These are phyloP conservation scores for Nemopilema nomurai DNA, from an alignment of 30 jellyfish, hydroid and myxozoan genomes.

Conservation along the genomic window DNA sequence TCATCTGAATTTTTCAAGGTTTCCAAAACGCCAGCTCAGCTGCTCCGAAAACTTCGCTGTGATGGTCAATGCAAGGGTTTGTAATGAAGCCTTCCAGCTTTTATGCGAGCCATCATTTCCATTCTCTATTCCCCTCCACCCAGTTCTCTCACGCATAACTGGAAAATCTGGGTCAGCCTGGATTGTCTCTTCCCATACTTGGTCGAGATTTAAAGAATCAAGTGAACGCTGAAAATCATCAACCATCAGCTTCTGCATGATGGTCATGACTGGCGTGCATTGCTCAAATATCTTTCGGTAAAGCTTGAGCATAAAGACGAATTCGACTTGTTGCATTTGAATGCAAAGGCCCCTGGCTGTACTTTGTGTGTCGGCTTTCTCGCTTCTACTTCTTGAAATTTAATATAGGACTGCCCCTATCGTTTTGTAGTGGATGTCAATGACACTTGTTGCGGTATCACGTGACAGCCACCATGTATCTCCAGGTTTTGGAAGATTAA, in stretches of 20 bases:
- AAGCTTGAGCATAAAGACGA: conserved; percentile 18
- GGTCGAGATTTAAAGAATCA: neutral
- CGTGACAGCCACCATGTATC: conserved; percentile 41
- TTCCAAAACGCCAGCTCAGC: conserved; percentile 47
- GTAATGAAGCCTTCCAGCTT: conserved; percentile 24
- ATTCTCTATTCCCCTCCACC: conserved; percentile 61
- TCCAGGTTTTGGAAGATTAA: conserved; percentile 44
- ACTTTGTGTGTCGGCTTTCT: conserved; percentile 38
- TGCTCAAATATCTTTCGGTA: conserved; percentile 26
- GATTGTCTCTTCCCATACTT: conserved; percentile 50
- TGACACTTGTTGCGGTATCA: conserved; percentile 23
- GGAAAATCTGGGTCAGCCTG: conserved; percentile 53
- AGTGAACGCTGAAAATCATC: conserved; percentile 22
- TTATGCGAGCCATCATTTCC: conserved; percentile 39
- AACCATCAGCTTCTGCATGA: conserved; percentile 45
- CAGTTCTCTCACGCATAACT: conserved; percentile 45
- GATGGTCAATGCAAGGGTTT: neutral
- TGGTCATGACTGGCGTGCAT: conserved; percentile 35
- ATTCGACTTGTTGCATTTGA: conserved; percentile 35
- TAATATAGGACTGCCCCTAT: conserved; percentile 15
- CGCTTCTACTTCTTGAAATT: conserved; percentile 8
- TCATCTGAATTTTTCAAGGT: conserved; percentile 35
- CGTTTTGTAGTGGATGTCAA: conserved; percentile 30
- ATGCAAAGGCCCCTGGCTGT: conserved; percentile 40
- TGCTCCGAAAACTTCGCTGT: conserved; percentile 32